phyloP scores from a whole-genome alignment of 2,888 invertebrate genomes.

The Clostera curtula region DNA sequence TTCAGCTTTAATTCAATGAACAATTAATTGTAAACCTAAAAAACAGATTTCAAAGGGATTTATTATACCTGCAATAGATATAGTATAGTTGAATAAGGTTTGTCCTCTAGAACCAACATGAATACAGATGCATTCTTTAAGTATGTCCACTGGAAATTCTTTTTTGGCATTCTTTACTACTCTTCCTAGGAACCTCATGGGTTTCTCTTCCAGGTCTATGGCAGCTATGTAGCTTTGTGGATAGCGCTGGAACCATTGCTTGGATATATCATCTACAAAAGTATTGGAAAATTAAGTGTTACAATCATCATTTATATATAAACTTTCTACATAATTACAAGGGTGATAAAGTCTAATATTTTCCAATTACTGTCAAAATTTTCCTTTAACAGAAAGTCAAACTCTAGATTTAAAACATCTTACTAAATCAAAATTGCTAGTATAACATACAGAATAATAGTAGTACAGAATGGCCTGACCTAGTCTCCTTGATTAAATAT shows the following conservation, averaged over 20 bases:
- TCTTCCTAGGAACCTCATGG: conserved; percentile 44
- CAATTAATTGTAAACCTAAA: not conserved
- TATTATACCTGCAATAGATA: conserved; percentile 63
- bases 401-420: no score
- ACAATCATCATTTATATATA: no score
- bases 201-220: conserved; percentile 38
- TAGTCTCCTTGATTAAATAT: no score
- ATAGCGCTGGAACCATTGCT: conserved; percentile 41
- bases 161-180: conserved; percentile 32
- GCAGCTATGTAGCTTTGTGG: conserved; percentile 46
- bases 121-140: conserved; percentile 75
- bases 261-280: conserved; percentile 40
- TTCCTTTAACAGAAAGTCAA: no score
- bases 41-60: not conserved
- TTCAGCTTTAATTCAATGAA: no score
- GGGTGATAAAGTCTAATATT: no score
- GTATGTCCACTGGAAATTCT: conserved; percentile 29
- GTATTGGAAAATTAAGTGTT: no score
- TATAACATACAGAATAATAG: no score
- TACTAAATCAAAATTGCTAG: no score
- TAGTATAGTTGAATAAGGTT: conserved; percentile 77
- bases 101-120: conserved; percentile 80
- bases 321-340: no score
- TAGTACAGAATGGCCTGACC: no score
- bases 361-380: no score